phyloP scores from a whole-genome alignment of 64 coral and sea anemone species.

The Astreopora myriophthalma region DNA sequence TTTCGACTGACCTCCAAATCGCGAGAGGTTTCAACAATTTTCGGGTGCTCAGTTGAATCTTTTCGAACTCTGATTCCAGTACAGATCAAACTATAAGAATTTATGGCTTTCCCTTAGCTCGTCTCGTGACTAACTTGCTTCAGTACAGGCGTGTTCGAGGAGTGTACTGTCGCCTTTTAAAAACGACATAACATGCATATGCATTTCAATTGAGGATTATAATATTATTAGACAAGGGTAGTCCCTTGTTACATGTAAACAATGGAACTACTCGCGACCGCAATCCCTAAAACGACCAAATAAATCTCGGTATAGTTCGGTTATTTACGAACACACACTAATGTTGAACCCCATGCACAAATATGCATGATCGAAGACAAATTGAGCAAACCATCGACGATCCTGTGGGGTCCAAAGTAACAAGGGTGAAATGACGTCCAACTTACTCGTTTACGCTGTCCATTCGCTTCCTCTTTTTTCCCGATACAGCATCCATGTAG shows the following conservation, averaged over 20 bases:
- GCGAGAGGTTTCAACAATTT: too few relatives aligned
- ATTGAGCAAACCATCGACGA: background rate
- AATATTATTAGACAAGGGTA: too few relatives aligned
- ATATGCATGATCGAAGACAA: background rate
- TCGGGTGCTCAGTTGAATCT: background rate
- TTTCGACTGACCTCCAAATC: too few relatives aligned
- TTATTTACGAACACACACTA: background rate
- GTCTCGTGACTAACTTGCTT: too few relatives aligned
- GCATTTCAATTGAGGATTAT: too few relatives aligned
- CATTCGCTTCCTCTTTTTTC: slow-evolving; percentile 23
- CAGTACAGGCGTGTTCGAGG: too few relatives aligned
- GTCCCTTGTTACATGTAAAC: background rate
- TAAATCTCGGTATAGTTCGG: background rate
- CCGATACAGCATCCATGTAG: background rate
- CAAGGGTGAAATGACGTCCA: background rate
- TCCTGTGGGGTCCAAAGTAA: background rate
- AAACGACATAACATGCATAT: too few relatives aligned
- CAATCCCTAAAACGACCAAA: too few relatives aligned
- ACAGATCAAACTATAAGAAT: background rate
- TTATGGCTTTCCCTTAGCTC: too few relatives aligned
- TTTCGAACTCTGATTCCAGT: background rate
- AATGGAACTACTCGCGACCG: too few relatives aligned
- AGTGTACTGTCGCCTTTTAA: too few relatives aligned
- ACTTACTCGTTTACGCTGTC: slow-evolving; percentile 5
- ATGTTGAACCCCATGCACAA: background rate